These are phyloP conservation scores for Nomada ruficornis DNA, from an alignment of 2,888 invertebrate genomes.

Conservation along the genomic window DNA sequence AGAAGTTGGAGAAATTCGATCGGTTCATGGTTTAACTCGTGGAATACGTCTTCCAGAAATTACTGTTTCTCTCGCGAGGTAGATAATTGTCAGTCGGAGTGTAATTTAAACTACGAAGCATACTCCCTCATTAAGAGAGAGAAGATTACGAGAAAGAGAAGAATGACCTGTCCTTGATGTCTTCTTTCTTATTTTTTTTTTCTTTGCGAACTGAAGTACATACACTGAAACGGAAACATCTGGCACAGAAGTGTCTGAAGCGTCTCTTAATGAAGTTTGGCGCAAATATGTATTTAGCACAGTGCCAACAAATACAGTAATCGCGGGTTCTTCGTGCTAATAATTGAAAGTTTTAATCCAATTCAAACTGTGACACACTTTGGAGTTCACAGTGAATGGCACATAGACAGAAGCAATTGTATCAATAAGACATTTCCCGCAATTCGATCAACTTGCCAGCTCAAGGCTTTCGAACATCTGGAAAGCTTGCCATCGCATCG, in stretches of 20 bases:
- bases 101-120: too few species aligned
- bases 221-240: too few species aligned
- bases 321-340: not conserved
- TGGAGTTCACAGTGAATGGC: not conserved
- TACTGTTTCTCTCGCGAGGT: not conserved
- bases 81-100: conserved; percentile 38
- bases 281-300: too few species aligned
- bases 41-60: too few species aligned
- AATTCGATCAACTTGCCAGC: conserved; percentile 10
- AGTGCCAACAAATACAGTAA: too few species aligned
- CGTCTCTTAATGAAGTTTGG: too few species aligned
- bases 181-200: too few species aligned
- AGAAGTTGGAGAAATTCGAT: not conserved
- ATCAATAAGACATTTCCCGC: conserved; percentile 3
- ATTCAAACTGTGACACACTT: conserved; percentile 1
- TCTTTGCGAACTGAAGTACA: too few species aligned
- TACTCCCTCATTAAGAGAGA: too few species aligned
- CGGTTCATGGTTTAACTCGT: not conserved
- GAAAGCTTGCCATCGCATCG: not conserved
- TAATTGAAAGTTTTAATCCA: conserved; percentile 17
- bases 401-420: not conserved
- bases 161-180: too few species aligned
- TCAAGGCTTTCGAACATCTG: not conserved
- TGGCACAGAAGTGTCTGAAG: too few species aligned
- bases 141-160: too few species aligned